Conservation (phyloP, 2,113 vertebrate genomes). For the Condylura cristata region DNA sequence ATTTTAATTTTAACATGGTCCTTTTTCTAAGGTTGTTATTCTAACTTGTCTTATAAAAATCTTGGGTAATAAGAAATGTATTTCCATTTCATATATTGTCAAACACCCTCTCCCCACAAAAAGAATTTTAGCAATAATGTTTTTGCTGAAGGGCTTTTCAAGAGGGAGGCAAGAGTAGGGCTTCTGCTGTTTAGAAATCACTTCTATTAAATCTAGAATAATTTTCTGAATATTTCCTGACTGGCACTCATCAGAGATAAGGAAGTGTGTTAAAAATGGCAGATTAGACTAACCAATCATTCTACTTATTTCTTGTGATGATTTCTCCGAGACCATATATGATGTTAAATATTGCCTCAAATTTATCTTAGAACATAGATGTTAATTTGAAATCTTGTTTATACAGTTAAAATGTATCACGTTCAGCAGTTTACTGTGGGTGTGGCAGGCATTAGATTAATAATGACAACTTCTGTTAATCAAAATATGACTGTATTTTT, state of each 20-base stretch:
- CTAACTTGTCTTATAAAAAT: constrained; percentile 37
- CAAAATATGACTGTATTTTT: constrained; percentile 55
- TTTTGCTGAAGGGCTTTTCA: neutral
- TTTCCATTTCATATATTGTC: neutral
- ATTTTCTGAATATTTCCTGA: neutral
- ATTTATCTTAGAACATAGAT: neutral
- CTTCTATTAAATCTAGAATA: constrained; percentile 17
- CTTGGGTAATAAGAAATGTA: constrained; percentile 32
- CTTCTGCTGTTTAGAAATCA: neutral
- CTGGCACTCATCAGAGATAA: neutral
- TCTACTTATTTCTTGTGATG: constrained; percentile 11
- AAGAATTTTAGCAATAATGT: neutral
- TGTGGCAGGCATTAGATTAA: neutral
- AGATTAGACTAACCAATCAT: neutral
- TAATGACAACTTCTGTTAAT: constrained; percentile 51
- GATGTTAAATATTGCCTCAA: constrained; percentile 20
- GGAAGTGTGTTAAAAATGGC: neutral
- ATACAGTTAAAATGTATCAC: neutral
- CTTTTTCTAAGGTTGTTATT: constrained; percentile 45
- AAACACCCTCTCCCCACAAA: neutral
- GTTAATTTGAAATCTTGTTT: neutral
- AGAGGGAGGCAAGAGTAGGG: neutral
- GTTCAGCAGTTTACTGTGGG: constrained; percentile 18
- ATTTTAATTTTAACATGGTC: neutral
- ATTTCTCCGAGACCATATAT: constrained; percentile 25